Percentiles rank a stretch among this genome's conserved stretches.
Evolutionary conservation across 92 coral and sea anemone species (phyloP).

Genomic region (Phymanthus crucifer): DNA sequence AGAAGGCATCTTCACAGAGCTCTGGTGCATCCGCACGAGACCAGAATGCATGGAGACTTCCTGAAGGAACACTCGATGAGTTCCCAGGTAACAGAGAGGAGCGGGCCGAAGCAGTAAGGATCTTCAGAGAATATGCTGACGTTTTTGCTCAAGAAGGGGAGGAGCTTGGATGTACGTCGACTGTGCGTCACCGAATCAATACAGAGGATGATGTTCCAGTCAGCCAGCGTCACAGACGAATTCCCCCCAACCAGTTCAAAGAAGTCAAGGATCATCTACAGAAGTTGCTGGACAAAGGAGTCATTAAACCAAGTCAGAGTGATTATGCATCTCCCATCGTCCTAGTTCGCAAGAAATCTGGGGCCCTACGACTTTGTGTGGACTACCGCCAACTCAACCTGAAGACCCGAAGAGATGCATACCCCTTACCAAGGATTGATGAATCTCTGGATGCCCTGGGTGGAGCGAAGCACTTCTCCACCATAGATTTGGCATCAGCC

Average conservation of each 20-base stretch:
- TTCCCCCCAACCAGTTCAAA: constrained; percentile 30
- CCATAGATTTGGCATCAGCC: constrained; percentile 25
- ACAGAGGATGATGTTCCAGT: constrained; percentile 43
- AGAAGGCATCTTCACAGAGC: constrained; percentile 26
- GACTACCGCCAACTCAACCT: constrained; percentile 27
- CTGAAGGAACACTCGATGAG: background rate
- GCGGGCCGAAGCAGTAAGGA: background rate
- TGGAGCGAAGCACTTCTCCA: constrained; percentile 27
- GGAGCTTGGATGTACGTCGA: constrained; percentile 42
- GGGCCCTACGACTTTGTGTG: constrained; percentile 30
- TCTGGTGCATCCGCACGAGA: constrained; percentile 1
- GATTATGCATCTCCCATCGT: constrained; percentile 38
- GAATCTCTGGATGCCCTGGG: constrained; percentile 27
- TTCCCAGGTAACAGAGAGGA: background rate
- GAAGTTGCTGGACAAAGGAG: constrained; percentile 10
- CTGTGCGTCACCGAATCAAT: constrained; percentile 29
- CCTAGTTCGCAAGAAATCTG: constrained; percentile 28
- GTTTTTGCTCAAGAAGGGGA: constrained; percentile 28
- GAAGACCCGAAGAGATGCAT: constrained; percentile 14
- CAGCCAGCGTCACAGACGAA: constrained; percentile 50
- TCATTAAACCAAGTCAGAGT: constrained; percentile 23
- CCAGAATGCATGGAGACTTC: constrained; percentile 9
- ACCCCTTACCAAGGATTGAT: constrained; percentile 31
- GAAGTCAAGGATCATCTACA: constrained; percentile 19
- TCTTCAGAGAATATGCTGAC: constrained; percentile 36